Evolutionary conservation across 2,888 invertebrate genomes (phyloP), one percentile per base, ranked within the genome.

Genomic region (Kuschelorhynchus macadamiae): DNA sequence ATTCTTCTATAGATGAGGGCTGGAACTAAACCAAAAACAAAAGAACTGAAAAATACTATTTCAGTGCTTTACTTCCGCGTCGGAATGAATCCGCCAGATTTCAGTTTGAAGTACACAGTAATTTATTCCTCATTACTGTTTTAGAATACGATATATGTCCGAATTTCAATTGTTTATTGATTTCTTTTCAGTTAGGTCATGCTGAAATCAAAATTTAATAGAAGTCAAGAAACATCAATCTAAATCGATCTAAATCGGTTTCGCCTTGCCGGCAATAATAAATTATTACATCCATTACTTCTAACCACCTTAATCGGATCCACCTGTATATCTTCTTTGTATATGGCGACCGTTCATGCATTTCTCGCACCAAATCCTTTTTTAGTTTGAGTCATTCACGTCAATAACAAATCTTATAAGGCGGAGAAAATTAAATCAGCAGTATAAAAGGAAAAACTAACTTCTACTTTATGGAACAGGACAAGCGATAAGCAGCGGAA

Each of bases 281-380:
- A 59, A 49, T 59, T 36, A 33, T 46, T 9, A 36, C 11, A 39
- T 59, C 59, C 59, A 59, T 59, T 59, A 59, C 33, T 59, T 59
- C 18, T 25, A 47, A 47, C 36, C 59, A 59, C 49, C 59, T 59
- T 49, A 21, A 3, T 25, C 36, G 16, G 36, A 49, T 49, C 47
- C 16, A 39, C 14, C 49, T 14, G 39, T 46, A 59, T 5, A 21
- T 11, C 33, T 20, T 57, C 16, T 36, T 47, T 21, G 20, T 47
- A n/a, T n/a, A 39, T 49, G 21, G 47, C 44, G 36, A 5, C 12
- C 25, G 14, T 49, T 46, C 14, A 42, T 56, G 30, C 41, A 56
- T 56, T 42, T 56, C 42, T n/a, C 17, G 21, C 11, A 12, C 55
- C 20, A 56, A 42, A 56, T 56, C 42, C 42, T 25, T 56, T n/a